Evolutionary conservation across 2,113 vertebrate species (phyloP), one percentile per base, ranked within the genome.

Genomic region (Carassius gibelio): DNA sequence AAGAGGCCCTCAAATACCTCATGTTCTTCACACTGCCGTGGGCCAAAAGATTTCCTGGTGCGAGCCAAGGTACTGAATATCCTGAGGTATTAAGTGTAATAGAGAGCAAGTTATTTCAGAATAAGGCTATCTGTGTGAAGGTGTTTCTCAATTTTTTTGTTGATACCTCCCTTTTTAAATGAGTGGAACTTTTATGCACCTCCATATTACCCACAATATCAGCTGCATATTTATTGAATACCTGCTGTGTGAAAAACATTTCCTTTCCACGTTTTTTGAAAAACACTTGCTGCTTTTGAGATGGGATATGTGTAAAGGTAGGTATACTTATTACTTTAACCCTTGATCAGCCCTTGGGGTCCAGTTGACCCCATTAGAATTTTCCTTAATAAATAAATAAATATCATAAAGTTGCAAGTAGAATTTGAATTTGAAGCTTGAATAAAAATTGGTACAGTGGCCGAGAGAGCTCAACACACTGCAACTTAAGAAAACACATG

Each of bases 1-100:
- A 68, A 68, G 64, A 55, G 81, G 85, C 74, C n/a, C 81, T 80
- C 48, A 78, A 72, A 87, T 88, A 87, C 88, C 85, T 87, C 57
- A 66, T 61, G 42, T 83, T 30, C 38, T 55, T 59, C 34, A 36
- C 15, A 26, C 78, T 68, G 59, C 77, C 71, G 68, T 10, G 21
- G 50, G 81, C 72, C 64, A 84, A 77, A 64, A 38, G 2, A 74
- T 77, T 36, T 13, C 45, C 84, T 48, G 13, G 15, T 14, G 3
- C 0, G 42, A 71, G 17, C 34, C 79, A 81, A 64, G 61, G 23
- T 62, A 17, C 48, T 81, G 42, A 68, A 61, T 55, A 30, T 38
- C 17, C 38, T 45, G n/a, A 50, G 23, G n/a, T 69, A 81, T 42
- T 23, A 30, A 76, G 13, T 59, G 10, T 17, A 50, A 42, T 23